These are phyloP conservation scores for Gymnorhina tibicen DNA, from an alignment of 2,113 vertebrate species.

Conservation along the genomic window DNA sequence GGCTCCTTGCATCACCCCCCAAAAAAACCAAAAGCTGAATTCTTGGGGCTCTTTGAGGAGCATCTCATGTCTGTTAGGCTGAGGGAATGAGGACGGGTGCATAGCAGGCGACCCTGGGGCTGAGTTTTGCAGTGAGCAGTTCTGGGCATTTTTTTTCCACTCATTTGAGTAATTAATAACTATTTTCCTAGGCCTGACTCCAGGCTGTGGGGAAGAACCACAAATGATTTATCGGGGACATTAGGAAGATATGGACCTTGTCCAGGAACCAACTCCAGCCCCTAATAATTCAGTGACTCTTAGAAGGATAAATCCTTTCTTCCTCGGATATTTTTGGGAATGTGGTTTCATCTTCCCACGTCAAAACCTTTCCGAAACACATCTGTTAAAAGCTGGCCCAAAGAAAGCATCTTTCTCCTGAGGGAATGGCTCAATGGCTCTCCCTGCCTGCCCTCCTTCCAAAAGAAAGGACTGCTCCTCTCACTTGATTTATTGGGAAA, in stretches of 20 bases:
- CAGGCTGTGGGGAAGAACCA: slow-evolving; percentile 33
- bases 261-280: slow-evolving; percentile 37
- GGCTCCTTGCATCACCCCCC: fast-evolving
- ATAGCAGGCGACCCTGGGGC: fast-evolving
- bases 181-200: slow-evolving; percentile 70
- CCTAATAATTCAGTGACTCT: slow-evolving; percentile 13
- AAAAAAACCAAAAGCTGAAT: background rate
- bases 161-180: slow-evolving; percentile 61
- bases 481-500: background rate
- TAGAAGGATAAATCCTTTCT: slow-evolving; percentile 24
- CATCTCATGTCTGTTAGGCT: background rate
- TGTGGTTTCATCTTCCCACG: slow-evolving; percentile 24
- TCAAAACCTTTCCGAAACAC: background rate
- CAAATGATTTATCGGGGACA: slow-evolving; percentile 64
- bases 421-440: background rate
- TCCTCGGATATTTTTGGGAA: background rate
- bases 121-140: slow-evolving; percentile 4
- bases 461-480: background rate
- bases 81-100: fast-evolving
- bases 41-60: background rate
- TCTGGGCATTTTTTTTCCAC: slow-evolving; percentile 38
- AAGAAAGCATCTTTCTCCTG: background rate
- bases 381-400: background rate
- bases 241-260: slow-evolving; percentile 35
- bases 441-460: background rate